Evolutionary conservation across 2,113 vertebrate species (phyloP).

Genomic region (Mesitornis unicolor): DNA sequence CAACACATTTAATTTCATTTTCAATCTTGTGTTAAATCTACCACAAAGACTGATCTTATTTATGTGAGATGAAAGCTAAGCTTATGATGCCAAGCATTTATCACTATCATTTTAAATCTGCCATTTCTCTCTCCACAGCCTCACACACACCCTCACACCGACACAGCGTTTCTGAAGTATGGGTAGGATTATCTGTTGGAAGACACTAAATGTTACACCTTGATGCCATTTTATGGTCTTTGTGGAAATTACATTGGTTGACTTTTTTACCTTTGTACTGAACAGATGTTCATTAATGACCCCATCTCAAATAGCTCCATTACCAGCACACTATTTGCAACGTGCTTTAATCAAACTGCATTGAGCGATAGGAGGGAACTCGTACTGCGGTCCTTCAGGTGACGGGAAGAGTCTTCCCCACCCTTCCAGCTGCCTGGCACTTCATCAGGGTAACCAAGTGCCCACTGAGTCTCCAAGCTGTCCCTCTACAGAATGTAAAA

Average conservation of each 20-base stretch:
- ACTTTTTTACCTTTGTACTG: neutral
- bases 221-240: rapidly evolving
- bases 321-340: neutral
- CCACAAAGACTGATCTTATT: neutral
- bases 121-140: neutral
- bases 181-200: rapidly evolving
- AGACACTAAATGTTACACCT: rapidly evolving
- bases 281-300: neutral
- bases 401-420: neutral
- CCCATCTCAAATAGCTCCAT: neutral
- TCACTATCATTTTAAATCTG: neutral
- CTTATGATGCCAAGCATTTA: neutral
- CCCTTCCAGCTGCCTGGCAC: neutral
- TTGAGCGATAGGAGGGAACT: rapidly evolving
- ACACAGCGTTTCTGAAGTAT: rapidly evolving
- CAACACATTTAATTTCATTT: neutral
- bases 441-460: neutral
- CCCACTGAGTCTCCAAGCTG: rapidly evolving
- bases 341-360: neutral
- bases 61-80: neutral
- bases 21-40: neutral
- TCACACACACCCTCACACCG: rapidly evolving
- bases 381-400: neutral
- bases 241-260: rapidly evolving
- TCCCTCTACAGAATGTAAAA: neutral